These are phyloP conservation scores for Loris lydekkerianus DNA, from an alignment of 2,797 vertebrate genomes.

Conservation along the genomic window DNA sequence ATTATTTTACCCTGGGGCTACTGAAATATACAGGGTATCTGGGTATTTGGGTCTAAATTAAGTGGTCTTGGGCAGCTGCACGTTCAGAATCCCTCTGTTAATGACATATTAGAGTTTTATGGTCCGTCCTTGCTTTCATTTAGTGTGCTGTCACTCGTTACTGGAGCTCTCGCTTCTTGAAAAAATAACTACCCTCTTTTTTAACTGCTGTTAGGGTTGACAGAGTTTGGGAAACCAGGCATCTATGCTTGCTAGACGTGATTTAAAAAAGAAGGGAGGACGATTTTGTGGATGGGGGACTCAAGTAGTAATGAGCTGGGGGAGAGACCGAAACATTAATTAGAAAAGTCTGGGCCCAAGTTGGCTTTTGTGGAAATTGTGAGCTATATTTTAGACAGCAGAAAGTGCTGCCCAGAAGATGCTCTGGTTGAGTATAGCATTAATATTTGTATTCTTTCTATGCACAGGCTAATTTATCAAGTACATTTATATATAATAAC, in stretches of 20 bases:
- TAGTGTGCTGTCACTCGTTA: neutral
- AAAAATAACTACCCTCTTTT: constrained; percentile 37
- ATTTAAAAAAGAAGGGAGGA: neutral
- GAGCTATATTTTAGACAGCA: neutral
- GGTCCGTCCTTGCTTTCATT: neutral
- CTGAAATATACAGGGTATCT: neutral
- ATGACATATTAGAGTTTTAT: neutral
- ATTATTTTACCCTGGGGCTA: neutral
- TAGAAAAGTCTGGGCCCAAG: neutral
- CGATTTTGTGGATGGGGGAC: neutral
- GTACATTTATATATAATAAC: neutral
- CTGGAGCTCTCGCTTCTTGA: constrained; percentile 34
- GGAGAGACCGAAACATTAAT: neutral
- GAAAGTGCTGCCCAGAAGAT: neutral
- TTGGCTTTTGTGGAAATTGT: neutral
- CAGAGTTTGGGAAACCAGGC: constrained; percentile 1
- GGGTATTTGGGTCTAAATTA: constrained; percentile 3
- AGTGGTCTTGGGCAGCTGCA: constrained; percentile 26
- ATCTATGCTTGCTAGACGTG: neutral
- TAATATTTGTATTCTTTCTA: neutral
- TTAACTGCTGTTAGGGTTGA: constrained; percentile 33
- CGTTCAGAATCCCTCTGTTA: neutral
- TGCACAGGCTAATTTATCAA: neutral
- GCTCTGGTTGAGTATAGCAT: neutral
- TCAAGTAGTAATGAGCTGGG: neutral